Conservation (phyloP, 2,797 vertebrate species). For the Adelosebastes latens region DNA sequence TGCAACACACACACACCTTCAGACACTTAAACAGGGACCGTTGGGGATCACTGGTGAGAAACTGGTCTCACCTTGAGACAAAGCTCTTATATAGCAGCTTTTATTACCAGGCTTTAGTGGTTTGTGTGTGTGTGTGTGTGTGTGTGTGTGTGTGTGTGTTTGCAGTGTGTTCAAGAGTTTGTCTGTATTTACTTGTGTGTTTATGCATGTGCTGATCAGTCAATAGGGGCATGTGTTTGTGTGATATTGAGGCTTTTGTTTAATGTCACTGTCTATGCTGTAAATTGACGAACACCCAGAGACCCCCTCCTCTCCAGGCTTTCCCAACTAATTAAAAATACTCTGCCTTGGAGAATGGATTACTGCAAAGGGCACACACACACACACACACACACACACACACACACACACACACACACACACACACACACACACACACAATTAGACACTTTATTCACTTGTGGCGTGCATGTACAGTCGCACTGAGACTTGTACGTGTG, state of each 20-base stretch:
- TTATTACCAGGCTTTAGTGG: background rate
- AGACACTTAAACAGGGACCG: background rate
- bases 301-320: slow-evolving; percentile 9
- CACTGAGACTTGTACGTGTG: background rate
- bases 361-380: slow-evolving; percentile 49
- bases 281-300: slow-evolving; percentile 54
- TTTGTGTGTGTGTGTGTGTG: background rate
- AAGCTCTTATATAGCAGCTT: background rate
- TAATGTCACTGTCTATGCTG: slow-evolving; percentile 59
- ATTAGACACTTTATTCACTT: slow-evolving; percentile 3
- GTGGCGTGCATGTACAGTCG: background rate
- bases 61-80: background rate
- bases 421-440: background rate
- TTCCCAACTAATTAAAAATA: slow-evolving; percentile 67
- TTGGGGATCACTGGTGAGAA: background rate
- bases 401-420: slow-evolving; percentile 10
- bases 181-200: background rate
- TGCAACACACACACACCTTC: background rate
- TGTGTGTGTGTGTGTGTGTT: background rate
- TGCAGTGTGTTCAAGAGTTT: background rate
- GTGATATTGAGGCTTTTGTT: slow-evolving; percentile 43
- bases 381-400: slow-evolving; percentile 29
- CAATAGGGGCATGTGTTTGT: slow-evolving; percentile 4
- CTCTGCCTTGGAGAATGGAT: slow-evolving; percentile 62
- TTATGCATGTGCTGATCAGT: slow-evolving; percentile 6